phyloP scores from a whole-genome alignment of 1,140 invertebrate genomes.

The Pygmarrhopalites habei region DNA sequence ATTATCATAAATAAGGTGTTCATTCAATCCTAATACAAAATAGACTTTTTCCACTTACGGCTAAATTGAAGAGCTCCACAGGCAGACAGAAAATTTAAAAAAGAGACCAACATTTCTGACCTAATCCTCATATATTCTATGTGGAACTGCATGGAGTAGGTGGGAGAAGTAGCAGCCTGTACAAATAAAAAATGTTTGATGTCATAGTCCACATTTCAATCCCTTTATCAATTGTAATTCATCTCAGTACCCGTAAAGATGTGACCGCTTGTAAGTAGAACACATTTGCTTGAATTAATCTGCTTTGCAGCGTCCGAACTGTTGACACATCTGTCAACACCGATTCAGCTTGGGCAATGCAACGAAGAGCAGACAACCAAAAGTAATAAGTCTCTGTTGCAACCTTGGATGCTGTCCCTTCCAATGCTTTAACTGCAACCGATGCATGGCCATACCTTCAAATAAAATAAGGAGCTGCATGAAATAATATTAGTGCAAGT shows the following conservation, averaged over 20 bases:
- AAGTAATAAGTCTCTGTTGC: constrained; percentile 84
- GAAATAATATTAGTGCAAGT: neutral
- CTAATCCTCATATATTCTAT: constrained; percentile 67
- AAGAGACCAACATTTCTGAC: constrained; percentile 66
- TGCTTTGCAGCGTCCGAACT: constrained; percentile 1
- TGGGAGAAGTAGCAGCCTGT: constrained; percentile 60
- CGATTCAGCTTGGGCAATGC: constrained; percentile 47
- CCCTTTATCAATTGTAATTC: neutral
- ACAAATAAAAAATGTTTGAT: constrained; percentile 31
- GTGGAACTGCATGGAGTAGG: constrained; percentile 63
- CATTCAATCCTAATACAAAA: too few species aligned
- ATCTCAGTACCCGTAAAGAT: constrained; percentile 66
- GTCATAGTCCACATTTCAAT: constrained; percentile 7
- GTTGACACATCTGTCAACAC: constrained; percentile 38
- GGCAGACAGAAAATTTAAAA: constrained; percentile 65
- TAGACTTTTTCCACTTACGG: too few species aligned
- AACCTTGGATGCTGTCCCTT: constrained; percentile 61
- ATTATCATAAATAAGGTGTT: too few species aligned
- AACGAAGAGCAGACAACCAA: constrained; percentile 68
- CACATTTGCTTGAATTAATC: constrained; percentile 30
- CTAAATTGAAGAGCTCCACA: constrained; percentile 78
- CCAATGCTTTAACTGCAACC: constrained; percentile 61
- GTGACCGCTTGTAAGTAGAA: constrained; percentile 58
- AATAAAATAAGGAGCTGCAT: neutral
- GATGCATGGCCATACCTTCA: constrained; percentile 70